Base-by-base conservation (phyloP, 2,888 invertebrate genomes). In the Panzeria rudis region DNA sequence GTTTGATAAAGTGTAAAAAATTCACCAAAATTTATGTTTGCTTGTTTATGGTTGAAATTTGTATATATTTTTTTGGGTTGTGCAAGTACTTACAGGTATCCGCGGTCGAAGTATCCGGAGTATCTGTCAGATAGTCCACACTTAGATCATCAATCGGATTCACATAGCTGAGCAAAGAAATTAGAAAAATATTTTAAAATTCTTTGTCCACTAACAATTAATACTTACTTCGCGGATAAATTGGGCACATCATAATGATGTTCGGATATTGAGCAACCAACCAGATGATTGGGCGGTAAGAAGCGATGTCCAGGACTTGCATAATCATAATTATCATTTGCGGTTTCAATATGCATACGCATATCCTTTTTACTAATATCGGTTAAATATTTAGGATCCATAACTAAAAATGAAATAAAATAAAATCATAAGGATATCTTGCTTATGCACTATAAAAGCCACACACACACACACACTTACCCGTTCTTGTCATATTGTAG, bases 181-280 rank as follows among this genome's bases (percentile, higher is more conserved):
- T 23, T 6, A 2, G 17, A n/a, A 69, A 17, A n/a, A 35, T 0
- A 78, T 32, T 56, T n/a, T 0, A 35, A 11, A 13, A 35, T 35
- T 9, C 9, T 61, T 5, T 41, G 15, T 2, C 29, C 3, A 38
- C n/a, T 0, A 11, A 38, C 2, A 41, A 6, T n/a, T 2, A 8
- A 64, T 15, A 64, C 73, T 64, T 89, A 94, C 94, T 94, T 95
- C 88, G 95, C 94, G 47, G 96, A 95, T 81, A 97, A 93, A 93
- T 97, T 97, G 15, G 97, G 97, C 0, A 97, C 97, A 91, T 97
- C 97, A 92, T 97, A 97, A 91, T 97, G 97, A 91, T 97, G 97
- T 90, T 97, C 97, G 80, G 96, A 96, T 69, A 96, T 94, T 66
- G 94, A 95, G 87, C 94, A 86, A 93, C 93, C 69, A 89, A 89